These are phyloP conservation scores for Hirtodrosophila confusa DNA, from an alignment of 2,888 invertebrate genomes.

Conservation along the genomic window DNA sequence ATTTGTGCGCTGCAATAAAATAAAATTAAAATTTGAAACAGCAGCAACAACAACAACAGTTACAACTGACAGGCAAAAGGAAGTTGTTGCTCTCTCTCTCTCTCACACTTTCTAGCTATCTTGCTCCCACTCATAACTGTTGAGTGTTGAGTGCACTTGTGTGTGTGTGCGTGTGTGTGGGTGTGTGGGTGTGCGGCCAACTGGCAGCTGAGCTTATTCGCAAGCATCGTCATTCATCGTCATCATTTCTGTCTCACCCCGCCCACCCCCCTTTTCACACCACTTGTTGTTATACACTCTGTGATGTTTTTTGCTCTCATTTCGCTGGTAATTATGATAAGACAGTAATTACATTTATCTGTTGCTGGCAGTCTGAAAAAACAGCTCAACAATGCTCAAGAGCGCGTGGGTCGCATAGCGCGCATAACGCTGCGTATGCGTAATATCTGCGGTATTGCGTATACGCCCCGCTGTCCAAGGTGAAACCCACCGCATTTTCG, in stretches of 20 bases:
- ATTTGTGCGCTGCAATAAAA: slow-evolving; percentile 77
- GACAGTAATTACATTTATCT: slow-evolving; percentile 79
- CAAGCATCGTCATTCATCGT: slow-evolving; percentile 65
- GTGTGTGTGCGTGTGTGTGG: slow-evolving; percentile 8
- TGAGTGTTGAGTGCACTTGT: slow-evolving; percentile 49
- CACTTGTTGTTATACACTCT: slow-evolving; percentile 30
- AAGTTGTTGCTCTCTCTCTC: slow-evolving; percentile 34
- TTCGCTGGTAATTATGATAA: slow-evolving; percentile 76
- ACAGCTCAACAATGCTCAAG: slow-evolving; percentile 33
- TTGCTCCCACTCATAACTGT: slow-evolving; percentile 1
- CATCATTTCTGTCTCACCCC: slow-evolving; percentile 43
- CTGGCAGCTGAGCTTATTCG: slow-evolving; percentile 59
- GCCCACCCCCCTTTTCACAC: background rate
- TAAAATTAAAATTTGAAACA: slow-evolving; percentile 77
- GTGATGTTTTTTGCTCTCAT: slow-evolving; percentile 37
- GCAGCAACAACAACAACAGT: slow-evolving; percentile 34
- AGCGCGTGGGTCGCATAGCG: slow-evolving; percentile 46
- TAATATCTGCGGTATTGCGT: slow-evolving; percentile 50
- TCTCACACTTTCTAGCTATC: background rate
- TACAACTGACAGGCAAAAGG: slow-evolving; percentile 40
- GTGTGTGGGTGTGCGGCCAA: slow-evolving; percentile 22
- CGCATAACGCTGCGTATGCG: slow-evolving; percentile 62
- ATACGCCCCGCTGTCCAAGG: slow-evolving; percentile 69
- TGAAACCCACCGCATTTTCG: slow-evolving; percentile 33
- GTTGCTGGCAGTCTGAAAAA: slow-evolving; percentile 58